Percentiles rank a stretch among this genome's conserved stretches.
These are phyloP conservation scores for Lateolabrax maculatus DNA, from an alignment of 2,797 vertebrate genomes.

Conservation along the genomic window DNA sequence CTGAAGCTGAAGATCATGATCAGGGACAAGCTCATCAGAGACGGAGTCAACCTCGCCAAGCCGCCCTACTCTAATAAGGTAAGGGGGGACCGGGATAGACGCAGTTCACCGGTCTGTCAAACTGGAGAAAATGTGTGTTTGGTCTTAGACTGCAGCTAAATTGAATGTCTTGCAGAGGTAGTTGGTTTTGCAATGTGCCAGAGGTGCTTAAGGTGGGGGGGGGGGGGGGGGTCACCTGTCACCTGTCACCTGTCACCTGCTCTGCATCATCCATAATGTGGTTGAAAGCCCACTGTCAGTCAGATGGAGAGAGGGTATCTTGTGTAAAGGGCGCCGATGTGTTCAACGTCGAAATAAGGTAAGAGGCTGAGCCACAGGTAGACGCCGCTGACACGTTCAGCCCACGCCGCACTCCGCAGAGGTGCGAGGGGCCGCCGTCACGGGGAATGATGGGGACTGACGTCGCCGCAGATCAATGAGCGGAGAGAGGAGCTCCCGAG, in stretches of 20 bases:
- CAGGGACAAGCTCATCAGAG: slow-evolving; percentile 95
- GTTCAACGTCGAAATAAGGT: neutral
- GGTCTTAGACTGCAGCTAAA: neutral
- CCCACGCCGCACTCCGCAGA: slow-evolving; percentile 29
- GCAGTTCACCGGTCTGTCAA: neutral
- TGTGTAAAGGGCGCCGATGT: neutral
- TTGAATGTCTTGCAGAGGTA: neutral
- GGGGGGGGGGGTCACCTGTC: too few species aligned
- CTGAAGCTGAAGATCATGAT: slow-evolving; percentile 99
- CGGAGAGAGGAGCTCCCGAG: slow-evolving; percentile 45
- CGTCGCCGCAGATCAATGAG: slow-evolving; percentile 69
- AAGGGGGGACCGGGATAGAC: slow-evolving; percentile 60
- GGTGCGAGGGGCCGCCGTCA: slow-evolving; percentile 44
- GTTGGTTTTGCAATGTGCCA: neutral
- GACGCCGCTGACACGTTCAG: slow-evolving; percentile 34
- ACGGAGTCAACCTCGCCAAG: slow-evolving; percentile 93
- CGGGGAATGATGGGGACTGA: slow-evolving; percentile 63
- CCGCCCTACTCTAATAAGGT: slow-evolving; percentile 96
- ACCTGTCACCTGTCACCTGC: slow-evolving; percentile 26
- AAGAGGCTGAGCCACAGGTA: slow-evolving; percentile 26
- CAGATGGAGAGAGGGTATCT: neutral
- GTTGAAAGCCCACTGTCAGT: slow-evolving; percentile 30
- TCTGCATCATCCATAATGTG: slow-evolving; percentile 36
- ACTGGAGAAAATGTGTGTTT: neutral
- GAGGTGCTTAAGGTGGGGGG: too few species aligned